Conservation (phyloP, 2,113 vertebrate genomes). For the Ciconia maguari region DNA sequence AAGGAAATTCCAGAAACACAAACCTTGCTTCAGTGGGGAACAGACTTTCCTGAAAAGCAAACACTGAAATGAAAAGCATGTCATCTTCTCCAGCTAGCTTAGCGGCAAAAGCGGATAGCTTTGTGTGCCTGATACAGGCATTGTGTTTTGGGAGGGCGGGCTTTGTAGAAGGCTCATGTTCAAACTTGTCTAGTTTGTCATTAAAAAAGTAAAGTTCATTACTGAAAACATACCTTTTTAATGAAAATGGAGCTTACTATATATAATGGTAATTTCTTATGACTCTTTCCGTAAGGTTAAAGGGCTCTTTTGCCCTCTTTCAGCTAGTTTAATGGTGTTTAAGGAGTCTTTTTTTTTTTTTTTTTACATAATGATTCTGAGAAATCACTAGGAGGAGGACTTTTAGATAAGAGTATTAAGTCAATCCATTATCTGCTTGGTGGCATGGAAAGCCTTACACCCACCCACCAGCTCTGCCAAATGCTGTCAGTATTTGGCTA, state of each 20-base stretch:
- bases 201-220: neutral
- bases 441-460: neutral
- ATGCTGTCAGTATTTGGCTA: neutral
- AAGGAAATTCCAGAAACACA: neutral
- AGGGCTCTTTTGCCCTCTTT: neutral
- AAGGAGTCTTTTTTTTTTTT: neutral
- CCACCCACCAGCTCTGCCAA: neutral
- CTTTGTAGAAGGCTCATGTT: neutral
- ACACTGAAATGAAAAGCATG: neutral
- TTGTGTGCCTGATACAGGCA: neutral
- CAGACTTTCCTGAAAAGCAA: neutral
- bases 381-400: neutral
- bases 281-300: neutral
- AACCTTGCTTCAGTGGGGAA: neutral
- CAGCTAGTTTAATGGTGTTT: neutral
- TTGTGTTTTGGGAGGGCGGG: neutral
- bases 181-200: neutral
- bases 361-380: neutral
- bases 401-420: neutral
- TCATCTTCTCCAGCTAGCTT: neutral
- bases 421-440: neutral
- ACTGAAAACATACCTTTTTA: accelerated
- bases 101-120: accelerated
- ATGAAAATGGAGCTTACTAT: neutral
- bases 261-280: accelerated